phyloP scores from a whole-genome alignment of 2,888 invertebrate species.

The Lasiommata megera region DNA sequence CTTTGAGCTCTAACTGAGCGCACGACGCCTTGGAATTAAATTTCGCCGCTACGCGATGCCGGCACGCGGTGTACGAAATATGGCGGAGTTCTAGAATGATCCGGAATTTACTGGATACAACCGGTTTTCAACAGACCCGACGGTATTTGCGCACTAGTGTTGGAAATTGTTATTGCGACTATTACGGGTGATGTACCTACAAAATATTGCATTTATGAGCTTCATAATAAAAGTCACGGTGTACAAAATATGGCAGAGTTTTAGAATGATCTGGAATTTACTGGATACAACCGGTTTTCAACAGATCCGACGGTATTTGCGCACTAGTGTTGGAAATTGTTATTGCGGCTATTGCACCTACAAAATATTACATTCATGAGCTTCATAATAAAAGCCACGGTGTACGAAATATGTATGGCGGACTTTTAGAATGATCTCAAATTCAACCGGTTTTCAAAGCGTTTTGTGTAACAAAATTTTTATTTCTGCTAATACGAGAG shows the following conservation, averaged over 20 bases:
- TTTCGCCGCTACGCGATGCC: conserved; percentile 47
- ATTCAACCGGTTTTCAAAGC: conserved; percentile 46
- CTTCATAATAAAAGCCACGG: conserved; percentile 36
- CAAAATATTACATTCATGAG: not conserved
- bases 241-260: conserved; percentile 50
- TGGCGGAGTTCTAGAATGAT: conserved; percentile 40
- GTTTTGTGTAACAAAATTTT: conserved; percentile 21
- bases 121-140: conserved; percentile 31
- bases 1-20: conserved; percentile 48
- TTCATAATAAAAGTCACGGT: conserved; percentile 36
- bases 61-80: conserved; percentile 53
- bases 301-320: conserved; percentile 7
- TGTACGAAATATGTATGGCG: conserved; percentile 51
- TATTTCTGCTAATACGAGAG: too few species aligned
- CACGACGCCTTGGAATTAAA: conserved; percentile 59
- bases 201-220: not conserved
- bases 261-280: conserved; percentile 44
- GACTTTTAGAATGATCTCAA: conserved; percentile 39
- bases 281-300: conserved; percentile 41
- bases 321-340: not conserved
- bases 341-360: not conserved
- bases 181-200: not conserved
- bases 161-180: conserved; percentile 19
- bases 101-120: conserved; percentile 46
- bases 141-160: conserved; percentile 21